Evolutionary conservation across 2,797 vertebrate genomes (phyloP).

Genomic region (Mycteria americana): DNA sequence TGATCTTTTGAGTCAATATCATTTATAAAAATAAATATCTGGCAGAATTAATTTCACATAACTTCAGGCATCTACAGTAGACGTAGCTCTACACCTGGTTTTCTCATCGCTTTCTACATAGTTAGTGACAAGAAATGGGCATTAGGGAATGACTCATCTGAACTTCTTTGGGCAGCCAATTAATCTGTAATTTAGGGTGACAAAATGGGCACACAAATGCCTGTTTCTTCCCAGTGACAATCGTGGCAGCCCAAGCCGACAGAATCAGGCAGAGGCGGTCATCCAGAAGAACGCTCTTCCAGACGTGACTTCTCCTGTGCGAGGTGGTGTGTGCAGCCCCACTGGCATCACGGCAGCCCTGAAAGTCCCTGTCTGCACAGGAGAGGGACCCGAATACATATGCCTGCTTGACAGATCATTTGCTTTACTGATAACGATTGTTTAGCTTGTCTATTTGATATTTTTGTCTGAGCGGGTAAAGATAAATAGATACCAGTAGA

Average conservation of each 20-base stretch:
- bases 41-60: background rate
- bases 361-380: background rate
- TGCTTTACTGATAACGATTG: background rate
- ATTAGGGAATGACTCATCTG: background rate
- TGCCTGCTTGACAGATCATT: background rate
- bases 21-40: background rate
- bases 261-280: background rate
- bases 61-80: background rate
- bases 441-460: background rate
- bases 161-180: background rate
- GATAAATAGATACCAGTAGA: background rate
- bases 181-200: background rate
- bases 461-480: background rate
- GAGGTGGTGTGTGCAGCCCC: accelerated
- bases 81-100: background rate
- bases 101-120: background rate
- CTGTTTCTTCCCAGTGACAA: background rate
- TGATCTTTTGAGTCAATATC: background rate
- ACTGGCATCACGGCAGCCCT: background rate
- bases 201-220: background rate
- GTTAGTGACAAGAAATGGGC: background rate
- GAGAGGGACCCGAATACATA: accelerated
- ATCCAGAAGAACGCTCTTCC: background rate
- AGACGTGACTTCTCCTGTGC: accelerated
- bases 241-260: accelerated